Percentiles rank a stretch among this genome's conserved stretches.
Conservation (phyloP, 2,888 invertebrate species). For the Drosophila niveifrons region DNA sequence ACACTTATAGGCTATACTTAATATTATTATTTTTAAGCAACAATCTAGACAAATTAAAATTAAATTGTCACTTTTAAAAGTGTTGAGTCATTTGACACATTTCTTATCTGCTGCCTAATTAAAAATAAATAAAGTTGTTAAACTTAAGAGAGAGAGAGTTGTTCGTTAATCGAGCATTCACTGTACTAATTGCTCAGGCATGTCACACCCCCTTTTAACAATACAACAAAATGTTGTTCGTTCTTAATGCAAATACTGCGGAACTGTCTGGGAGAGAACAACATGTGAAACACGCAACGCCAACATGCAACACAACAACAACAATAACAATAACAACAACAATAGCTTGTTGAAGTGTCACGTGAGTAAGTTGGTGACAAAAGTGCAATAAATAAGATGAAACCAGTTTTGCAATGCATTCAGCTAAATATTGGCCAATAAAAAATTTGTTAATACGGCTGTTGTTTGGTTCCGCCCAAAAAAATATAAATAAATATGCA, state of each 20-base stretch:
- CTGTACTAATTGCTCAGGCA: neutral
- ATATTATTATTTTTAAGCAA: neutral
- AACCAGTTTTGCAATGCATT: conserved; percentile 43
- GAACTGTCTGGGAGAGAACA: conserved; percentile 24
- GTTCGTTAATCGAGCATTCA: neutral
- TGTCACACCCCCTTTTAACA: conserved; percentile 23
- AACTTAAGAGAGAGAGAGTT: neutral
- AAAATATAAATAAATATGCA: conserved; percentile 6
- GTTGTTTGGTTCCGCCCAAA: conserved; percentile 23
- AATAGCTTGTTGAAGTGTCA: conserved; percentile 24
- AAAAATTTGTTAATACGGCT: conserved; percentile 17
- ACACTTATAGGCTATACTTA: no score
- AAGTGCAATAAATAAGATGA: conserved; percentile 10
- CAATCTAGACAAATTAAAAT: neutral
- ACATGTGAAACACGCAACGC: conserved; percentile 6
- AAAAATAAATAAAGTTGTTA: neutral
- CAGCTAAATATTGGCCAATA: conserved; percentile 16
- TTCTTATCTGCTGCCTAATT: neutral
- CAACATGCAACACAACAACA: conserved; percentile 34
- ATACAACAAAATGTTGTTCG: conserved; percentile 7
- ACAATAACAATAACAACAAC: conserved; percentile 2
- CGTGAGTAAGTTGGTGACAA: conserved; percentile 24
- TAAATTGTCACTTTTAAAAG: neutral
- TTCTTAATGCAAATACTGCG: conserved; percentile 31
- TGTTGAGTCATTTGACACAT: neutral